These are phyloP conservation scores for Cyprinodon variegatus DNA, from an alignment of 2,113 vertebrate genomes.

Conservation along the genomic window DNA sequence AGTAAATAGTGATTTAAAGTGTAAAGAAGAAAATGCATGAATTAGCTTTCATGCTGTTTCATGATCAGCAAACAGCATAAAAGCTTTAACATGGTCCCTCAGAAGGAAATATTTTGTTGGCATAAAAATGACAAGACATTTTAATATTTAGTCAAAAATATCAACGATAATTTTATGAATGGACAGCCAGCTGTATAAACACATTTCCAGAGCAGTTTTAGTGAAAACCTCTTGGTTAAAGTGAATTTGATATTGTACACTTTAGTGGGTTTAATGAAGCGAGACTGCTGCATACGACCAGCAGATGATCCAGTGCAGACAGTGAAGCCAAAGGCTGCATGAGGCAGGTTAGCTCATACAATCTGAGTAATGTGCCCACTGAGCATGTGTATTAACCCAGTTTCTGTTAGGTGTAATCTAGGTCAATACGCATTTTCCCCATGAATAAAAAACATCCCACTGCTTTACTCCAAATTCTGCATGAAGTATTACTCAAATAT, in stretches of 20 bases:
- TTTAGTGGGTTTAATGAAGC: neutral
- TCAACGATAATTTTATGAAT: neutral
- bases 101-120: too few species aligned
- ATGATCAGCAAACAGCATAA: too few species aligned
- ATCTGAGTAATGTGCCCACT: conserved; percentile 58
- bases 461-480: conserved; percentile 14
- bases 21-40: too few species aligned
- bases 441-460: conserved; percentile 16
- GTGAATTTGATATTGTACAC: neutral
- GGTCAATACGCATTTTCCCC: conserved; percentile 60
- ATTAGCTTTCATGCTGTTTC: too few species aligned
- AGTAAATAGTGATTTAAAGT: too few species aligned
- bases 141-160: neutral
- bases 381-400: conserved; percentile 64
- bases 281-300: conserved; percentile 23
- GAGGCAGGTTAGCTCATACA: conserved; percentile 54
- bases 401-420: conserved; percentile 48
- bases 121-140: neutral
- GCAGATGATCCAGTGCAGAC: conserved; percentile 27
- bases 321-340: conserved; percentile 48
- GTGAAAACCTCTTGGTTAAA: neutral
- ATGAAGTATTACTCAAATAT: neutral
- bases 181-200: neutral
- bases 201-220: neutral
- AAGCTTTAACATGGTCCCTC: too few species aligned